Evolutionary conservation across 1,140 invertebrate genomes (phyloP).

Genomic region (Drosophila nasuta): DNA sequence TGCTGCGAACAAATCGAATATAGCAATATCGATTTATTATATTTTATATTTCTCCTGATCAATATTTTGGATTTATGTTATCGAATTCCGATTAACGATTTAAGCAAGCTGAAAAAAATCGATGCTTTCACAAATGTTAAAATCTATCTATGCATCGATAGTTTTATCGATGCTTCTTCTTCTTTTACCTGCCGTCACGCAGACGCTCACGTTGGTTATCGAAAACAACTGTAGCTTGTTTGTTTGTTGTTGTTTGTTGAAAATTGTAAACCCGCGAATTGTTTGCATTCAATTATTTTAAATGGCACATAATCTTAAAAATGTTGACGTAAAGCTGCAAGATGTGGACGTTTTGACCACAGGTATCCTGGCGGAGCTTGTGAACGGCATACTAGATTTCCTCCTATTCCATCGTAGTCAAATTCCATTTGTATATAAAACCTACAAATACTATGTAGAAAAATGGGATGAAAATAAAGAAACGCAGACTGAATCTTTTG

Average conservation of each 20-base stretch:
- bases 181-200: background rate
- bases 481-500: slow-evolving; percentile 22
- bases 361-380: slow-evolving; percentile 67
- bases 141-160: background rate
- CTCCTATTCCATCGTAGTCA: slow-evolving; percentile 73
- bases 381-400: slow-evolving; percentile 73
- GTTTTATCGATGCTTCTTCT: background rate
- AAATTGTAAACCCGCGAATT: slow-evolving; percentile 45
- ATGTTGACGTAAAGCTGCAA: slow-evolving; percentile 62
- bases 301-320: slow-evolving; percentile 58
- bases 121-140: no score
- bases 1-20: background rate
- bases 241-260: background rate
- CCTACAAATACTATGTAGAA: slow-evolving; percentile 76
- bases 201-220: background rate
- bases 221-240: slow-evolving; percentile 26
- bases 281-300: background rate
- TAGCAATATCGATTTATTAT: background rate
- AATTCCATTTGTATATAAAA: slow-evolving; percentile 80
- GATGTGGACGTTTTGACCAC: slow-evolving; percentile 66
- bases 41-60: no score
- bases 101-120: background rate
- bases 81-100: background rate
- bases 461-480: slow-evolving; percentile 61
- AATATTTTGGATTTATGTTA: no score